Percentiles rank a stretch among this genome's conserved stretches.
Conservation (phyloP, 2,888 invertebrate genomes). For the Achlya flavicornis region DNA sequence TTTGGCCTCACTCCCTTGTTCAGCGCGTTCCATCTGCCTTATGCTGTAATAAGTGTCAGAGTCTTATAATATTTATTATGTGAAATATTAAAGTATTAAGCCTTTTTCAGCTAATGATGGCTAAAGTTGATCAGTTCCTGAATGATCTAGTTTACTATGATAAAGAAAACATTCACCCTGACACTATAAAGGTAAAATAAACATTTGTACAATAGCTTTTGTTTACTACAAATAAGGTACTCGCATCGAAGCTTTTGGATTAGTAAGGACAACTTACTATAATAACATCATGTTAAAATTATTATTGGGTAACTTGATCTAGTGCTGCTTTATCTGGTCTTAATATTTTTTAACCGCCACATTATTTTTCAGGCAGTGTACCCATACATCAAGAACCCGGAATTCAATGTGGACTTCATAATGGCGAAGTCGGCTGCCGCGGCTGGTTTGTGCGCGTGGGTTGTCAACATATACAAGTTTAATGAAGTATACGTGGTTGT, state of each 20-base stretch:
- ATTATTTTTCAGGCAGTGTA: constrained; percentile 65
- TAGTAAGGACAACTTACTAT: too few relatives aligned
- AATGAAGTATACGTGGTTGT: constrained; percentile 96
- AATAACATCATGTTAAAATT: too few relatives aligned
- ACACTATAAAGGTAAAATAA: constrained; percentile 90
- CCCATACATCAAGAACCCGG: constrained; percentile 86
- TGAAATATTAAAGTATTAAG: constrained; percentile 11
- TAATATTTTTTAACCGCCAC: too few relatives aligned
- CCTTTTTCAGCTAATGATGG: constrained; percentile 88
- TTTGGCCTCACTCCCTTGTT: too few relatives aligned
- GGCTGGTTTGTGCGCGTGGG: constrained; percentile 97
- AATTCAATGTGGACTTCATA: constrained; percentile 94
- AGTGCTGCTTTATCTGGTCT: too few relatives aligned
- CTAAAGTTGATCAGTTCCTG: constrained; percentile 94
- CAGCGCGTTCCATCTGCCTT: too few relatives aligned
- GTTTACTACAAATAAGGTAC: not conserved
- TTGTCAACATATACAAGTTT: constrained; percentile 94
- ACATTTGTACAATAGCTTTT: not conserved
- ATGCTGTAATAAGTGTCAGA: too few relatives aligned
- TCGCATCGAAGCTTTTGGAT: too few relatives aligned
- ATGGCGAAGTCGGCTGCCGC: constrained; percentile 94
- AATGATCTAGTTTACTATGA: constrained; percentile 93
- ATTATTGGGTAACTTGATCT: too few relatives aligned
- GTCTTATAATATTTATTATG: not conserved
- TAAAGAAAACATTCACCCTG: constrained; percentile 96